Evolutionary conservation across 1,140 invertebrate genomes (phyloP).

Genomic region (Chymomyza costata): DNA sequence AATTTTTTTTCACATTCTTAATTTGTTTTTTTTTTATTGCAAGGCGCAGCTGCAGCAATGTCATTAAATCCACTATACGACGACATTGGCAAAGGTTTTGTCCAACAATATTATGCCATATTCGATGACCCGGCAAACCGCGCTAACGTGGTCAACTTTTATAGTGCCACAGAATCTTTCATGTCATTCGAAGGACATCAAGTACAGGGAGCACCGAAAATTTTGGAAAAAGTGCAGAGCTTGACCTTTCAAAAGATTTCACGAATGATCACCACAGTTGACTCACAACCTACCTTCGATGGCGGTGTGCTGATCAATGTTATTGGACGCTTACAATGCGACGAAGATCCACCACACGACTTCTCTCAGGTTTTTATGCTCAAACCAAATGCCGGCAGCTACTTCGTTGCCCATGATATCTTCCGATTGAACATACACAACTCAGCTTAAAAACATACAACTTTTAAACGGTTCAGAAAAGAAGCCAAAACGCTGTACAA

Average conservation of each 20-base stretch:
- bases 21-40: constrained; percentile 1
- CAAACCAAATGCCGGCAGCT: constrained; percentile 86
- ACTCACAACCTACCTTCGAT: constrained; percentile 95
- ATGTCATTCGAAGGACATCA: constrained; percentile 96
- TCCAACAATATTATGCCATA: constrained; percentile 90
- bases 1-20: constrained; percentile 10
- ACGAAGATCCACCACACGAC: constrained; percentile 92
- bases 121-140: constrained; percentile 90
- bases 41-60: no score
- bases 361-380: constrained; percentile 92
- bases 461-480: no score
- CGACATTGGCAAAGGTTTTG: constrained; percentile 92
- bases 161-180: constrained; percentile 90
- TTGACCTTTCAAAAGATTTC: constrained; percentile 93
- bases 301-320: constrained; percentile 94
- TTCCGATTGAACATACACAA: constrained; percentile 92
- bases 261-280: constrained; percentile 91
- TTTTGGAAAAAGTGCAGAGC: constrained; percentile 94
- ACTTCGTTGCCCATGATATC: constrained; percentile 92
- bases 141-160: constrained; percentile 87
- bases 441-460: constrained; percentile 76
- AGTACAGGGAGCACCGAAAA: constrained; percentile 90
- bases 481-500: no score
- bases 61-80: constrained; percentile 90
- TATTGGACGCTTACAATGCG: constrained; percentile 92